phyloP scores from a whole-genome alignment of 2,797 vertebrate species.

The Eupleurogrammus muticus region DNA sequence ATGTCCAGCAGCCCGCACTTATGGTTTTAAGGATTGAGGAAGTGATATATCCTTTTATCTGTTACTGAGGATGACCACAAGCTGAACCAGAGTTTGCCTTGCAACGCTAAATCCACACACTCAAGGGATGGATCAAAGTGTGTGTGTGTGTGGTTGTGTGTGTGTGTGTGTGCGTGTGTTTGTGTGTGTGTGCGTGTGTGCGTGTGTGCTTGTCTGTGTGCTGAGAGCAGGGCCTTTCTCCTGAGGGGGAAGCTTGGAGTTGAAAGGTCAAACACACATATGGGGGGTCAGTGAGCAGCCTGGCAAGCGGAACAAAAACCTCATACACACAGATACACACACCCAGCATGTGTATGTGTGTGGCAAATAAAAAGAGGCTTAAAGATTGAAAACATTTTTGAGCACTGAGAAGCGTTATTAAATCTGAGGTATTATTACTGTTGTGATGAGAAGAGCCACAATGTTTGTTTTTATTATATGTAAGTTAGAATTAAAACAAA shows the following conservation, averaged over 20 bases:
- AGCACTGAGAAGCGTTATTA: no score
- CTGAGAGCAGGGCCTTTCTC: slow-evolving; percentile 43
- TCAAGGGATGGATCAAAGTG: slow-evolving; percentile 68
- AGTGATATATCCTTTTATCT: slow-evolving; percentile 76
- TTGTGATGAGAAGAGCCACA: background rate
- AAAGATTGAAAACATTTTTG: background rate
- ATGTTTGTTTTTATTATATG: background rate
- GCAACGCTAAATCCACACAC: slow-evolving; percentile 49
- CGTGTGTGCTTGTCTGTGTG: no score
- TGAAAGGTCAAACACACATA: slow-evolving; percentile 88
- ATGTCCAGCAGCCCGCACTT: slow-evolving; percentile 31
- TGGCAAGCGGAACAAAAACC: slow-evolving; percentile 85
- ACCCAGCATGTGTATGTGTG: background rate
- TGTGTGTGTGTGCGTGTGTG: slow-evolving; percentile 46
- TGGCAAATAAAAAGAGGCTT: slow-evolving; percentile 1
- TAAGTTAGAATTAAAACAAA: background rate
- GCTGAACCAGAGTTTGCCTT: slow-evolving; percentile 49
- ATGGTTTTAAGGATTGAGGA: slow-evolving; percentile 69
- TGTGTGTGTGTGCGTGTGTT: slow-evolving; percentile 32
- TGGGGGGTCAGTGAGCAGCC: slow-evolving; percentile 84
- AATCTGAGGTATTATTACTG: no score
- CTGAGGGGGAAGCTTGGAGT: slow-evolving; percentile 80
- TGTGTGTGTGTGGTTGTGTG: slow-evolving; percentile 40
- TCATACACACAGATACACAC: slow-evolving; percentile 47
- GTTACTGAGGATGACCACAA: slow-evolving; percentile 66